Percentiles rank a stretch among this genome's conserved stretches.
These are phyloP conservation scores for Hydroisotoma schaefferi DNA, from an alignment of 2,888 invertebrate genomes.

Conservation along the genomic window DNA sequence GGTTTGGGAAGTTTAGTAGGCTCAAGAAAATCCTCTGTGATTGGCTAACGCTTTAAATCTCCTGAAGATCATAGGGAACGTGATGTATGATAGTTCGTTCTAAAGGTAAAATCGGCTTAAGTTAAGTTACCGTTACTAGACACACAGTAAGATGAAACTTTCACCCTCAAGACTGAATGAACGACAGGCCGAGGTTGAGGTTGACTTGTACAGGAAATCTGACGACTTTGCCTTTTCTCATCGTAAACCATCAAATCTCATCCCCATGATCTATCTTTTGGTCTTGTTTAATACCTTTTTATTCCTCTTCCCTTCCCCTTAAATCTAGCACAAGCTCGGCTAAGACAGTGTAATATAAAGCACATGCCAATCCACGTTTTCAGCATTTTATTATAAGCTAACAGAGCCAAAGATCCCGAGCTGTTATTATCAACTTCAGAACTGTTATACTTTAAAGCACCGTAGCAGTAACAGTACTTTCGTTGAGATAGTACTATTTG, in stretches of 20 bases:
- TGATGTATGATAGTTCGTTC: neutral
- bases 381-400: no score
- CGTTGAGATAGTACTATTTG: no score
- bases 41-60: slow-evolving; percentile 29
- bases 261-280: neutral
- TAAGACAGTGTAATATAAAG: no score
- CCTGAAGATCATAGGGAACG: slow-evolving; percentile 1
- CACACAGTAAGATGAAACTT: no score
- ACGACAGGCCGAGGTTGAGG: neutral
- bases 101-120: slow-evolving; percentile 8
- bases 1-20: slow-evolving; percentile 8
- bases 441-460: no score
- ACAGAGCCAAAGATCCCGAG: no score
- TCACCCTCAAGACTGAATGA: neutral
- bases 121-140: slow-evolving; percentile 1
- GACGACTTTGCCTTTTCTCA: neutral
- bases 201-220: slow-evolving; percentile 2
- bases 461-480: no score
- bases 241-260: neutral
- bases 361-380: no score
- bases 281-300: slow-evolving; percentile 12
- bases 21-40: slow-evolving; percentile 32
- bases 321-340: no score
- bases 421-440: no score
- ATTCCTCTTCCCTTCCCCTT: neutral